Base-by-base conservation (phyloP, 2,113 vertebrate species). In the Echinops telfairi region DNA sequence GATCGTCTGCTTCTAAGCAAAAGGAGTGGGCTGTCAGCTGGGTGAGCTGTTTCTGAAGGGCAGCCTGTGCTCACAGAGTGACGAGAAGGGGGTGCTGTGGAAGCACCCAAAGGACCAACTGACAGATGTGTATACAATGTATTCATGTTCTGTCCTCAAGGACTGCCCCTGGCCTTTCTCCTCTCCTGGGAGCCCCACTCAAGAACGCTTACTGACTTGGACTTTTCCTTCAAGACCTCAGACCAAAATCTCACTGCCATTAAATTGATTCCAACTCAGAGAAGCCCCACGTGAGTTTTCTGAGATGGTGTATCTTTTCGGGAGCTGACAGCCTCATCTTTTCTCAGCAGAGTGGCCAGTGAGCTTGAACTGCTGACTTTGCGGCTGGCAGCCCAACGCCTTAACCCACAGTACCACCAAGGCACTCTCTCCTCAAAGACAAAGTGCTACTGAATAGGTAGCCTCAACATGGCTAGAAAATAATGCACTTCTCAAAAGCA, bases 381-480 rank as follows among this genome's bases (percentile, higher is more conserved):
- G 47, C 47, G 10, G 47, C 47, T 53, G 47, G 47, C 47, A 53
- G 12, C 47, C 47, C 47, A 10, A 53, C 12, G 47, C 47, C 47
- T 53, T 53, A 10, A 53, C 6, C 47, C 12, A 14, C 47, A 8
- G 47, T 53, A 6, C 60, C 22, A 62, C 22, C 60, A 62, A 11
- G 60, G 60, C 17, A 2, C 60, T 62, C 60, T 62, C 60, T 23
- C 22, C 22, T 62, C 16, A 62, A 82, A 75, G 73, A 31, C 2
- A 88, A 31, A 80, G 57, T n/a, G 27, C 8, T 53, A 62, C 43
- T 86, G 92, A 88, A 40, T 88, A 96, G 86, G 94, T 90, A 90
- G 53, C 36, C 58, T 20, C 89, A 53, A 36, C 9, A 19, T 64
- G 87, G 78, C 53, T 70, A 62, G 79, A 96, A 87, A 86, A 96